phyloP scores from a whole-genome alignment of 2,797 vertebrate species.

The Pseudochirops corinnae region DNA sequence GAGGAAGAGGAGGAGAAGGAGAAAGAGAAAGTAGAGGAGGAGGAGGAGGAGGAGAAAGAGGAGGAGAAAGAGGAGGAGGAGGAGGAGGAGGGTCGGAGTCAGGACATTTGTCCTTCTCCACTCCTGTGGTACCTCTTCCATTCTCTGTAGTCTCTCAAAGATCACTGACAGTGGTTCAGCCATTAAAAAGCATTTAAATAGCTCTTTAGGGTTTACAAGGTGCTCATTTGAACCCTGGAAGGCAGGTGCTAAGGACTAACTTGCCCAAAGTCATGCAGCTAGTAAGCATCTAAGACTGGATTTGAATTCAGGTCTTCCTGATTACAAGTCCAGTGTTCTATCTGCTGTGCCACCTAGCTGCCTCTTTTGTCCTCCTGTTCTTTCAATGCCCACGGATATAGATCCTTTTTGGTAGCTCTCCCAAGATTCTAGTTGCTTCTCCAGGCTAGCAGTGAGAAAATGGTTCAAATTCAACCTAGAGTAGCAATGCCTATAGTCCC shows the following conservation, averaged over 20 bases:
- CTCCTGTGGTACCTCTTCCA: neutral
- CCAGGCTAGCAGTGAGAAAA: too few relatives aligned
- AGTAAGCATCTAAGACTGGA: neutral
- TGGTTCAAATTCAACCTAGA: too few relatives aligned
- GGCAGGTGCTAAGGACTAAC: neutral
- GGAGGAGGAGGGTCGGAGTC: fast-evolving
- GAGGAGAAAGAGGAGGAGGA: too few relatives aligned
- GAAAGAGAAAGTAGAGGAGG: too few relatives aligned
- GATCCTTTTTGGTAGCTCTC: neutral
- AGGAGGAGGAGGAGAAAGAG: too few relatives aligned
- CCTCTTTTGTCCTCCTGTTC: neutral
- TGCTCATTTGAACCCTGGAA: neutral
- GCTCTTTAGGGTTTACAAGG: neutral
- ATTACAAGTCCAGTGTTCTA: neutral
- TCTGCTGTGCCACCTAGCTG: neutral
- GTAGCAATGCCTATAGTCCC: too few relatives aligned
- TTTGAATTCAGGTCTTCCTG: neutral
- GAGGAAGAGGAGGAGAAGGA: too few relatives aligned
- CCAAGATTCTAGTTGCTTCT: neutral
- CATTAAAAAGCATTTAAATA: neutral
- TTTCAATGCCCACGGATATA: neutral
- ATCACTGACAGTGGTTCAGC: neutral
- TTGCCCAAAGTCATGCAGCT: neutral
- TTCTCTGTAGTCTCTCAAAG: neutral
- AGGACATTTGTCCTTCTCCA: neutral